Conservation (phyloP, 2,113 vertebrate genomes). For the Pica pica region DNA sequence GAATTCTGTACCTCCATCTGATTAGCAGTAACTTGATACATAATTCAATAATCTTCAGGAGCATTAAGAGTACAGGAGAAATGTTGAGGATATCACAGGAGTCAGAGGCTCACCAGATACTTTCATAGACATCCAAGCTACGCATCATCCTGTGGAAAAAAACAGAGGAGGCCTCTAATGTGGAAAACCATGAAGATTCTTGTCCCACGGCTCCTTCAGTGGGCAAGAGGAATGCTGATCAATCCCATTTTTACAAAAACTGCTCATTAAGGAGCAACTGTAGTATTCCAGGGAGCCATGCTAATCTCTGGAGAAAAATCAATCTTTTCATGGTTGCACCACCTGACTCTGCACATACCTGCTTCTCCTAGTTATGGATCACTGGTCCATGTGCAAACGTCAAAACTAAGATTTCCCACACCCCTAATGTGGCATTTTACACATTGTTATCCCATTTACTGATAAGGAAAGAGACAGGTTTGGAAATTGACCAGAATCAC, state of each 20-base stretch:
- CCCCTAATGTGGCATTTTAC: background rate
- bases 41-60: background rate
- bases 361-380: background rate
- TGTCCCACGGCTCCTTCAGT: background rate
- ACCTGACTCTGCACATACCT: background rate
- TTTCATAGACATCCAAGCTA: background rate
- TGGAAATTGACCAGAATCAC: background rate
- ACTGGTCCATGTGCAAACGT: fast-evolving
- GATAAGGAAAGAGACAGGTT: background rate
- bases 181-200: background rate
- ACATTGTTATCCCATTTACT: background rate
- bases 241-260: background rate
- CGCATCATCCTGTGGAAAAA: background rate
- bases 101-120: background rate
- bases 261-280: background rate
- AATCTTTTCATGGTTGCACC: background rate
- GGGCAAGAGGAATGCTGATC: background rate
- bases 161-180: background rate
- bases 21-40: background rate
- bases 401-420: background rate
- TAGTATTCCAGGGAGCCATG: background rate
- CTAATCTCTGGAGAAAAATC: background rate
- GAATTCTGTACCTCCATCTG: background rate
- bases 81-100: background rate
- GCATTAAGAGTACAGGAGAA: background rate